Conservation (phyloP, 2,113 vertebrate species). For the Vimba vimba region DNA sequence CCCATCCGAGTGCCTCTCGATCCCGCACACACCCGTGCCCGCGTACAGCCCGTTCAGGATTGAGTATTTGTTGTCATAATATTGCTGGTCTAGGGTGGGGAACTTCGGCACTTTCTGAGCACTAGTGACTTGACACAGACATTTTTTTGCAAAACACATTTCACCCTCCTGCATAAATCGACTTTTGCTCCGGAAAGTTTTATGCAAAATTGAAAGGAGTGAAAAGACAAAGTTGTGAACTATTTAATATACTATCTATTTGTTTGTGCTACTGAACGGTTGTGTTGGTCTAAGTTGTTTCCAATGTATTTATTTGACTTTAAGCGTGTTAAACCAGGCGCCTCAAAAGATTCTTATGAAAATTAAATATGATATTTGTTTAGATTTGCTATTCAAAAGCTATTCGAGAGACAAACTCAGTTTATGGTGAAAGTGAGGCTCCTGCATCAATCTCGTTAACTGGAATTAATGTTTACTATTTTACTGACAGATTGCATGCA, state of each 20-base stretch:
- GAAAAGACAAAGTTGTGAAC: conserved; percentile 21
- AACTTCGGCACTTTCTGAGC: conserved; percentile 50
- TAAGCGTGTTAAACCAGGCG: conserved; percentile 23
- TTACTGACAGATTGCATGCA: conserved; percentile 53
- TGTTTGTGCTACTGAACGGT: conserved; percentile 28
- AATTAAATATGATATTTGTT: not conserved
- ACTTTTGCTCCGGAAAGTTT: not conserved
- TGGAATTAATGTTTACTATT: conserved; percentile 48
- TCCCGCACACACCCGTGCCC: conserved; percentile 38
- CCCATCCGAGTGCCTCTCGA: conserved; percentile 39
- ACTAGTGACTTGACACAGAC: conserved; percentile 39
- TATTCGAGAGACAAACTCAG: not conserved
- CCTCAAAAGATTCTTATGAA: conserved; percentile 53
- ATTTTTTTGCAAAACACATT: conserved; percentile 48
- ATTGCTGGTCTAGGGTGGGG: not conserved
- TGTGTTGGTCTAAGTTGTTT: not conserved
- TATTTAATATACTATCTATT: conserved; percentile 9
- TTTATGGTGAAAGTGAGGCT: not conserved
- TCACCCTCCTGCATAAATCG: conserved; percentile 25
- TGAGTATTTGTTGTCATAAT: conserved; percentile 60
- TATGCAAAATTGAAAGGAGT: not conserved
- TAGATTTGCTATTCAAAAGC: not conserved
- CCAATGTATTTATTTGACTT: conserved; percentile 49
- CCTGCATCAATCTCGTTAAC: conserved; percentile 38
- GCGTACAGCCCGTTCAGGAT: conserved; percentile 54